A percentile compares a stretch with the other conserved stretches of the same genome.
Evolutionary conservation across 2,888 invertebrate species (phyloP).

Genomic region (Microctonus aethiopoides): DNA sequence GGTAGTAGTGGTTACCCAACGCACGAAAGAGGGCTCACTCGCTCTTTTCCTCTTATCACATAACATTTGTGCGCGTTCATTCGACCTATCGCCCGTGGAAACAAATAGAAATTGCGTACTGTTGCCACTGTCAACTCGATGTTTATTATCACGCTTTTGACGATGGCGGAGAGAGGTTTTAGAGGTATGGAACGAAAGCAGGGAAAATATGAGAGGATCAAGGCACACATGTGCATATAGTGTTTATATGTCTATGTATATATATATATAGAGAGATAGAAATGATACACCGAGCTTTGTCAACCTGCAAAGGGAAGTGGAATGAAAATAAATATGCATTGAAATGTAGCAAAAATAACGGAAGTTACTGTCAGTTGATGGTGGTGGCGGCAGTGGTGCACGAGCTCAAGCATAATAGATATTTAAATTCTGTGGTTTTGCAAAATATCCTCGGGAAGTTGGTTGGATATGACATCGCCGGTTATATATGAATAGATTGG

Average conservation of each 20-base stretch:
- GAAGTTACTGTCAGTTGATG: slow-evolving; percentile 41
- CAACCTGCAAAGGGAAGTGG: slow-evolving; percentile 25
- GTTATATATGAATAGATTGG: not conserved
- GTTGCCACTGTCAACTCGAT: slow-evolving; percentile 25
- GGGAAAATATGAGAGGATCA: slow-evolving; percentile 15
- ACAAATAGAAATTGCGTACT: slow-evolving; percentile 31
- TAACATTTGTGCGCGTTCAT: not conserved
- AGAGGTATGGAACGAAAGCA: not conserved
- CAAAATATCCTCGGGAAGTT: slow-evolving; percentile 41
- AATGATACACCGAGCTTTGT: slow-evolving; percentile 24
- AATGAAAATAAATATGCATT: slow-evolving; percentile 34
- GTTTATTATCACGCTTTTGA: slow-evolving; percentile 30
- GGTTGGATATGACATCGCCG: not conserved
- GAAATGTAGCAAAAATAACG: slow-evolving; percentile 40
- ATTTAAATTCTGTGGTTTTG: slow-evolving; percentile 58
- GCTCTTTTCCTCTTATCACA: slow-evolving; percentile 18
- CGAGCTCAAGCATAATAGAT: slow-evolving; percentile 52
- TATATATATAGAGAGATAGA: slow-evolving; percentile 20
- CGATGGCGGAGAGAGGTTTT: not conserved
- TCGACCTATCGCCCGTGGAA: slow-evolving; percentile 10
- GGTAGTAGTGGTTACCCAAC: slow-evolving; percentile 8
- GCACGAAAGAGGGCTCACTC: slow-evolving; percentile 1
- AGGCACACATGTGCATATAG: not conserved
- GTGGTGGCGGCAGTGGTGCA: slow-evolving; percentile 13
- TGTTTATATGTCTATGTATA: not conserved